Base-by-base conservation (phyloP, 2,888 invertebrate species). In the Psylliodes chrysocephalus region DNA sequence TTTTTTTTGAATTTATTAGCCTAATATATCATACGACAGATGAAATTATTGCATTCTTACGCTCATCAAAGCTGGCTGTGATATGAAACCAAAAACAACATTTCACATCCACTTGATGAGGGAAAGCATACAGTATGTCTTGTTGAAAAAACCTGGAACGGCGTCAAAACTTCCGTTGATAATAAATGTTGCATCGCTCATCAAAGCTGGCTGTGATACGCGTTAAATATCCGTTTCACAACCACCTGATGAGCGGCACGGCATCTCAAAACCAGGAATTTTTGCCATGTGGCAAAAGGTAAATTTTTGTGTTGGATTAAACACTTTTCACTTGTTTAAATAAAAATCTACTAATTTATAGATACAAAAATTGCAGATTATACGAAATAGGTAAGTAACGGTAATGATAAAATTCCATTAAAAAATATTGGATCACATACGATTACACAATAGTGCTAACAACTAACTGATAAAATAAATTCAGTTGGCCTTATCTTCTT, bases 201-300 rank as follows among this genome's bases (percentile, higher is more conserved):
- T 94, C 94, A 95, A 96, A 95, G 95, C 95, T 95, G 94, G 94
- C 95, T 95, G 95, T 94, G 94, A 95, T 95, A 94, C 93, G 93
- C 86, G 77, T 75, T 78, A 77, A 80, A 81, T 75, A 77, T 81
- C 88, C 93, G 94, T 88, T 90, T 88, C 86, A 93, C 94, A 93
- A 85, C 92, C 93, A 93, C 91, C 92, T 94, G 92, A 94, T 89
- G 93, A 93, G 93, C 85, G 87, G 84, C 85, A 85, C 84, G 67
- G 63, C 69, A 70, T 66, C 62, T 66, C 63, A 49, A 57, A n/a
- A 25, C 17, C 17, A 7, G 17, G 78, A 33, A n/a, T n/a, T n/a
- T n/a, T n/a, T n/a, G n/a, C n/a, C n/a, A n/a, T n/a, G n/a, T n/a
- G n/a, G n/a, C n/a, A n/a, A n/a, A n/a, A n/a, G n/a, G n/a, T n/a